These are phyloP conservation scores for Tragelaphus oryx DNA, from an alignment of 2,797 vertebrate genomes.

Conservation along the genomic window DNA sequence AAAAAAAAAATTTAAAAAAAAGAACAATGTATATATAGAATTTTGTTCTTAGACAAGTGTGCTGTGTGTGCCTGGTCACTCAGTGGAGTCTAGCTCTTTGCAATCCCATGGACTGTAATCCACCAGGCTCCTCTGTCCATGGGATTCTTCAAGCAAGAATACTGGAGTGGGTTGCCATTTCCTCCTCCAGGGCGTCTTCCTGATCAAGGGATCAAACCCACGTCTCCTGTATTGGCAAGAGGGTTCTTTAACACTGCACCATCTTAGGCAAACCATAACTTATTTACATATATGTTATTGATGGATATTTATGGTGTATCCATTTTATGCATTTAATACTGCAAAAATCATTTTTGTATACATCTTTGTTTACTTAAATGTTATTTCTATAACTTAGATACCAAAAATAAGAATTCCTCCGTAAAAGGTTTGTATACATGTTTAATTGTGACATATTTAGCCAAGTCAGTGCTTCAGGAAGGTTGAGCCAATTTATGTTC, in stretches of 20 bases:
- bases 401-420: not conserved
- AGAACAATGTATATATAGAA: not conserved
- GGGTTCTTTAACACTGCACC: not conserved
- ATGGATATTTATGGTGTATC: not conserved
- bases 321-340: not conserved
- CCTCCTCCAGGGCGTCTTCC: not conserved
- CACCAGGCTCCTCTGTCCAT: not conserved
- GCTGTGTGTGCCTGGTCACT: not conserved
- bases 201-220: not conserved
- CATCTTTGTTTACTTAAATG: not conserved
- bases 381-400: not conserved
- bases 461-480: not conserved
- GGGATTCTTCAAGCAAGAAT: not conserved
- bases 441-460: not conserved
- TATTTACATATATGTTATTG: not conserved
- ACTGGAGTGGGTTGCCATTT: not conserved
- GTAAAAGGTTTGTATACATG: not conserved
- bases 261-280: not conserved
- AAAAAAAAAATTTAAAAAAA: too few species aligned
- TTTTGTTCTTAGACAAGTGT: not conserved
- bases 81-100: not conserved
- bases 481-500: rapidly evolving
- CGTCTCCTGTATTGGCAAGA: not conserved
- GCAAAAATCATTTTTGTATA: not conserved
- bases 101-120: not conserved